Evolutionary conservation across 2,888 invertebrate species (phyloP).

Genomic region (Lysandra bellargus): DNA sequence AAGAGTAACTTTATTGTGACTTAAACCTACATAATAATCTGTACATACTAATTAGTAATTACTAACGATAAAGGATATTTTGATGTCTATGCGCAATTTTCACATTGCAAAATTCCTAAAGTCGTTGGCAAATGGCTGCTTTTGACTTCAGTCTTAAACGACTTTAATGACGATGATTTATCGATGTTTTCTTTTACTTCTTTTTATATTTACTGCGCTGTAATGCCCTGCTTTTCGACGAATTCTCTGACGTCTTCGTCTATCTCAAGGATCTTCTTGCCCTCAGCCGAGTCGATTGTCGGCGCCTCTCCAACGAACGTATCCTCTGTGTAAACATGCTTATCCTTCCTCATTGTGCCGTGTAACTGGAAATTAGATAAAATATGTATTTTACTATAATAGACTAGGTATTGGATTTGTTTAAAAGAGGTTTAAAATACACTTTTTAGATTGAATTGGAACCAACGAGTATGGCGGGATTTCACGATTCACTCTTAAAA

Average conservation of each 20-base stretch:
- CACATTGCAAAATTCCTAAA: background rate
- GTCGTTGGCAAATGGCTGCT: background rate
- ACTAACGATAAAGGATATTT: background rate
- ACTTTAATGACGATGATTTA: background rate
- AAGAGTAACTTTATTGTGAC: background rate
- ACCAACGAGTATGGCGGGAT: too few relatives aligned
- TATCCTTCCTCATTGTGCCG: slow-evolving; percentile 83
- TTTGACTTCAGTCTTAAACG: background rate
- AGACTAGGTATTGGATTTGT: too few relatives aligned
- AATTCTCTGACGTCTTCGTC: slow-evolving; percentile 60
- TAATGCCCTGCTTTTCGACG: slow-evolving; percentile 47
- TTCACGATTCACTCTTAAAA: too few relatives aligned
- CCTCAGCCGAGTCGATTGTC: slow-evolving; percentile 71
- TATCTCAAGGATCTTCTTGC: slow-evolving; percentile 57
- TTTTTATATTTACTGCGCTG: background rate
- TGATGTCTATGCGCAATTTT: background rate
- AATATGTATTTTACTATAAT: background rate
- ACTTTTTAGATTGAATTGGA: too few relatives aligned
- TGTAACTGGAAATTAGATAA: slow-evolving; percentile 76
- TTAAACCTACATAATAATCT: slow-evolving; percentile 8
- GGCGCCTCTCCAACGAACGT: slow-evolving; percentile 82
- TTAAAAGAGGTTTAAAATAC: too few relatives aligned
- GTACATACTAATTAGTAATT: background rate
- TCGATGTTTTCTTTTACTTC: background rate
- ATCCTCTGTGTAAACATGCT: slow-evolving; percentile 84